These are phyloP conservation scores for Myiozetetes cayanensis DNA, from an alignment of 2,113 vertebrate species.

Conservation along the genomic window DNA sequence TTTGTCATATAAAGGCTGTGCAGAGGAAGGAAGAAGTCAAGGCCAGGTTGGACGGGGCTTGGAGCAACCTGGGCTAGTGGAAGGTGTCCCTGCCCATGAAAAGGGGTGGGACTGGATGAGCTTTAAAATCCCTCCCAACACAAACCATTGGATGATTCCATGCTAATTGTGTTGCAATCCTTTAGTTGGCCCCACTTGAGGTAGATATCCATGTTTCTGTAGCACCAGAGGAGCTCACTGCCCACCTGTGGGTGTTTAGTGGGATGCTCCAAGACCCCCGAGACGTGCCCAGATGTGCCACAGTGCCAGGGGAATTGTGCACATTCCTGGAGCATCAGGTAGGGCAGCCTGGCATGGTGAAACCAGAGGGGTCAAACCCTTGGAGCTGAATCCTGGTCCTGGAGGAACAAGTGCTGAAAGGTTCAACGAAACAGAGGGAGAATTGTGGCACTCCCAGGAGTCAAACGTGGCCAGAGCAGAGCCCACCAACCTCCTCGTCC, in stretches of 20 bases:
- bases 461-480: neutral
- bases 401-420: neutral
- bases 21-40: neutral
- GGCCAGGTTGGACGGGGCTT: neutral
- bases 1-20: neutral
- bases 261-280: neutral
- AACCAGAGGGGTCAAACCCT: neutral
- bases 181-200: neutral
- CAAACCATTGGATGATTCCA: neutral
- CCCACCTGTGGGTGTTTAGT: neutral
- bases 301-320: neutral
- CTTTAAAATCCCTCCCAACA: neutral
- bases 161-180: neutral
- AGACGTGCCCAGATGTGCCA: neutral
- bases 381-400: neutral
- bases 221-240: neutral
- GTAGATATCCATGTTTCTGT: rapidly evolving
- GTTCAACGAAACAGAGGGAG: neutral
- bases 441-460: neutral
- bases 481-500: neutral
- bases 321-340: neutral
- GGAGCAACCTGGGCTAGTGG: neutral
- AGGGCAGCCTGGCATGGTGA: neutral
- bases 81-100: neutral
- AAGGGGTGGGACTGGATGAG: neutral